Percentiles rank a stretch among this genome's conserved stretches.
phyloP scores from a whole-genome alignment of 1,140 invertebrate species.

The Micrasema minimum region DNA sequence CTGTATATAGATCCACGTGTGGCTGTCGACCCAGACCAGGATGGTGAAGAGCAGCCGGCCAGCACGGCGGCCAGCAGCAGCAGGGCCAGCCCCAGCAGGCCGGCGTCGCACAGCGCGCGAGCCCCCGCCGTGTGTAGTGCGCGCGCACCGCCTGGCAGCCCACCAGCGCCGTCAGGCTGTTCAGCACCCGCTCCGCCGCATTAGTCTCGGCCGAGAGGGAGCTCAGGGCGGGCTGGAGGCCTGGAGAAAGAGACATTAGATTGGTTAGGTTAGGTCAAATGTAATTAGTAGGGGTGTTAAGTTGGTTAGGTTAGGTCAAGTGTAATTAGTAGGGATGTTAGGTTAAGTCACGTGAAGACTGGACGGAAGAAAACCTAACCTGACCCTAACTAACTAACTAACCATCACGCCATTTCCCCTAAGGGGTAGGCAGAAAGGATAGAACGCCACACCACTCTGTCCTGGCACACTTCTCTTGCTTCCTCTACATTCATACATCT shows the following conservation, averaged over 20 bases:
- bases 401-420: no score
- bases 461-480: no score
- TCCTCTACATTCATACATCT: no score
- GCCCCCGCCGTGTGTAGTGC: conserved; percentile 82
- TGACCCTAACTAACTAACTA: no score
- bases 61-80: conserved; percentile 86
- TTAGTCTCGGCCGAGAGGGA: conserved; percentile 78
- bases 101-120: conserved; percentile 81
- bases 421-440: no score
- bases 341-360: no score
- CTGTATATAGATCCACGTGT: conserved; percentile 96
- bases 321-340: no score
- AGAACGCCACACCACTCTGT: no score
- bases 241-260: conserved; percentile 52
- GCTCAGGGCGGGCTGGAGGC: conserved; percentile 75
- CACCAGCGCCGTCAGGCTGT: conserved; percentile 73
- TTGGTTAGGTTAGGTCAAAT: no score
- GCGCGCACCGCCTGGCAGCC: conserved; percentile 84
- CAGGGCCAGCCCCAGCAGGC: conserved; percentile 82
- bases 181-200: conserved; percentile 71
- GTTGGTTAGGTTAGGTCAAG: no score
- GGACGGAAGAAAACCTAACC: no score
- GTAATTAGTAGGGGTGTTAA: no score
- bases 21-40: conserved; percentile 92
- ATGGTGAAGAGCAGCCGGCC: conserved; percentile 90